A percentile compares a stretch with the other conserved stretches of the same genome.
Evolutionary conservation across 2,888 invertebrate genomes (phyloP).

Genomic region (Molanna angustata): DNA sequence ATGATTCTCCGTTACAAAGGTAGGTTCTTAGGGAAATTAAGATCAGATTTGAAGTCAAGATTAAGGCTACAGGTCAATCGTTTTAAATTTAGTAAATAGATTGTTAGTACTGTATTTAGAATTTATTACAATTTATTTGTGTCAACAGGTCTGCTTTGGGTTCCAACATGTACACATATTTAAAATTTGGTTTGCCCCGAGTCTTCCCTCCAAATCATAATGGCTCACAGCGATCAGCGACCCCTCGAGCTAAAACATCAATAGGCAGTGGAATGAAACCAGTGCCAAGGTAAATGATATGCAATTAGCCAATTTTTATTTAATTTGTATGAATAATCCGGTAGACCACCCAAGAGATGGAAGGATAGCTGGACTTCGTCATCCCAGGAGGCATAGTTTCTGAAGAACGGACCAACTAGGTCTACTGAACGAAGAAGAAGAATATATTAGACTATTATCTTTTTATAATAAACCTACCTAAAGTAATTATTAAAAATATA

Average conservation of each 20-base stretch:
- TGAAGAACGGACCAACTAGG: too few relatives aligned
- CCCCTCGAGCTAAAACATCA: constrained; percentile 57
- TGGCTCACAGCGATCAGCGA: constrained; percentile 66
- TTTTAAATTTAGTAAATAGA: background rate
- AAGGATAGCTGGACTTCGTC: too few relatives aligned
- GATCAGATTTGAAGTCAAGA: too few relatives aligned
- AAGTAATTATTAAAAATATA: too few relatives aligned
- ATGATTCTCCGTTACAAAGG: too few relatives aligned
- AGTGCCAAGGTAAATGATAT: constrained; percentile 44
- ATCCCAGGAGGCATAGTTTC: too few relatives aligned
- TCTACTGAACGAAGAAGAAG: too few relatives aligned
- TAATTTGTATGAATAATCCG: background rate
- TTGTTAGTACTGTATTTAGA: background rate
- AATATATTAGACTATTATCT: background rate
- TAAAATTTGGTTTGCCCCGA: constrained; percentile 90
- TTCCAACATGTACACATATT: constrained; percentile 89
- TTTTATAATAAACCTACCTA: background rate
- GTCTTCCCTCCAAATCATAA: constrained; percentile 85
- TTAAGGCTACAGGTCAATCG: too few relatives aligned
- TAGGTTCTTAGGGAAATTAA: too few relatives aligned
- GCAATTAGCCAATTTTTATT: background rate
- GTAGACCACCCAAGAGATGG: too few relatives aligned
- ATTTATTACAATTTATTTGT: background rate
- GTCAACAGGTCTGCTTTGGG: constrained; percentile 76
- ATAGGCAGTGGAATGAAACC: constrained; percentile 57